Conservation (phyloP, 2,888 invertebrate genomes). For the Euspilapteryx auroguttella region DNA sequence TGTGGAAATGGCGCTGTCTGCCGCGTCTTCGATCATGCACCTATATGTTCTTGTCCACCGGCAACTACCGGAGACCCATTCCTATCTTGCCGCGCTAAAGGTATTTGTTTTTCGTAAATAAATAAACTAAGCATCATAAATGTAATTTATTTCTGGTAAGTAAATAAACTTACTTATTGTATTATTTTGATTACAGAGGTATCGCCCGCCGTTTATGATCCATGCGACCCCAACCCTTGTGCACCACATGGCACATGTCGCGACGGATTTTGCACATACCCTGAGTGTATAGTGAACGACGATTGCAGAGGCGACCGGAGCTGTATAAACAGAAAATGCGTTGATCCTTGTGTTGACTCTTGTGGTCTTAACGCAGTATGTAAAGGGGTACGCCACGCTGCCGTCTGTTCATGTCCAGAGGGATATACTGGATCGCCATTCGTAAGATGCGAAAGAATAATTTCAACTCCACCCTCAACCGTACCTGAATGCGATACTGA, state of each 20-base stretch:
- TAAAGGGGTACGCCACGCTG: conserved; percentile 69
- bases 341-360: conserved; percentile 79
- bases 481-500: conserved; percentile 77
- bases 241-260: conserved; percentile 71
- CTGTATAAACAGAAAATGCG: conserved; percentile 81
- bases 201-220: conserved; percentile 40
- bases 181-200: conserved; percentile 10
- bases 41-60: conserved; percentile 76
- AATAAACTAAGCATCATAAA: too few relatives aligned
- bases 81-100: conserved; percentile 58
- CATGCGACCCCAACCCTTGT: conserved; percentile 73
- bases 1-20: conserved; percentile 81
- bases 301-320: conserved; percentile 82
- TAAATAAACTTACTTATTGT: too few relatives aligned
- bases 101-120: too few relatives aligned
- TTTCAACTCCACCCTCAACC: conserved; percentile 39
- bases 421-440: conserved; percentile 79
- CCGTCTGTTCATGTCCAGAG: conserved; percentile 79
- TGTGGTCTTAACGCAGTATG: conserved; percentile 88
- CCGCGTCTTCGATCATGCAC: conserved; percentile 58
- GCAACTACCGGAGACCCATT: conserved; percentile 80
- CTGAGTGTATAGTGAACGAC: conserved; percentile 85
- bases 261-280: conserved; percentile 70
- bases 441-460: conserved; percentile 65
- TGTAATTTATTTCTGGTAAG: too few relatives aligned